These are phyloP conservation scores for Coilia nasus DNA, from an alignment of 2,797 vertebrate genomes.

Conservation along the genomic window DNA sequence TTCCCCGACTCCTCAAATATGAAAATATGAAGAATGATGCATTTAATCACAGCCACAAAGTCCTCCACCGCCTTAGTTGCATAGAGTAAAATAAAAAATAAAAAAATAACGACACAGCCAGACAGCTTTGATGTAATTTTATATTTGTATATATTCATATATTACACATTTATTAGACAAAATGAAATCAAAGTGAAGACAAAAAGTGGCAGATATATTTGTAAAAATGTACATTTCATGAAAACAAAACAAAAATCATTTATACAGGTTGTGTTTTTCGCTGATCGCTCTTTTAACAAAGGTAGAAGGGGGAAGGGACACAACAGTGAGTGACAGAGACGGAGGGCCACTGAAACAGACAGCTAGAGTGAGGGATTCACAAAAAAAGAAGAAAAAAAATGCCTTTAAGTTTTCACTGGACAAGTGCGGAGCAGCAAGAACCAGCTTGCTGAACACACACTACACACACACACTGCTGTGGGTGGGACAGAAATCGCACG, in stretches of 20 bases:
- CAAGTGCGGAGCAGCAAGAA: slow-evolving; percentile 85
- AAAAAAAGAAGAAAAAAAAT: slow-evolving; percentile 55
- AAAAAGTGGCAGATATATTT: slow-evolving; percentile 82
- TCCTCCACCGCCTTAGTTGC: not conserved
- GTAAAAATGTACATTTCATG: slow-evolving; percentile 88
- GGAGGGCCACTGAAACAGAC: no score
- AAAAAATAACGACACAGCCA: slow-evolving; percentile 53
- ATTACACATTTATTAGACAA: slow-evolving; percentile 85
- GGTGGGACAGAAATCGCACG: not conserved
- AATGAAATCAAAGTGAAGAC: slow-evolving; percentile 78
- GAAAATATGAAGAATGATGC: slow-evolving; percentile 47
- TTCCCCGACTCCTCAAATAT: no score
- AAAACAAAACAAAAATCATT: slow-evolving; percentile 80
- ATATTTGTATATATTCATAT: slow-evolving; percentile 87
- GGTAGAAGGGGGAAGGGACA: slow-evolving; percentile 75
- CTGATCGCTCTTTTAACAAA: slow-evolving; percentile 67
- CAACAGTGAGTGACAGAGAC: slow-evolving; percentile 69
- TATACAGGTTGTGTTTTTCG: slow-evolving; percentile 78
- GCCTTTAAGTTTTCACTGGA: slow-evolving; percentile 64
- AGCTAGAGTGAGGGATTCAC: not conserved
- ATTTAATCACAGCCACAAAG: not conserved
- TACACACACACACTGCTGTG: slow-evolving; percentile 48
- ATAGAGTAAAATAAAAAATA: no score
- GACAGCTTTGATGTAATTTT: slow-evolving; percentile 68
- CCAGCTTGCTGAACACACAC: slow-evolving; percentile 88